Evolutionary conservation across 1,140 invertebrate species (phyloP).

Genomic region (Heliconius eleuchia): DNA sequence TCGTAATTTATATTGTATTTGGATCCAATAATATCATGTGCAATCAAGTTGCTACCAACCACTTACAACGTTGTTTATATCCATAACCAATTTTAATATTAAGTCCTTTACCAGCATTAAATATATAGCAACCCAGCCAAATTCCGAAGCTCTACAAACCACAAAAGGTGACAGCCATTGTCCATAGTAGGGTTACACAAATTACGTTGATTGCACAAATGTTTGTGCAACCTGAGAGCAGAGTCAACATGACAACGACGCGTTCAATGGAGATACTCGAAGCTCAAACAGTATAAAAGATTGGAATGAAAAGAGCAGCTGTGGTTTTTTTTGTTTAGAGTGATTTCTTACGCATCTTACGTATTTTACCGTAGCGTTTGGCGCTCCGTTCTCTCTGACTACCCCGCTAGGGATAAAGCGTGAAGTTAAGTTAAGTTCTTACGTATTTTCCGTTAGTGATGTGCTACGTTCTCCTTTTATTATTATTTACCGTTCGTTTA

Average conservation of each 20-base stretch:
- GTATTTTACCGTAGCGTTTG: not conserved
- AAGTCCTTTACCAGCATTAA: not conserved
- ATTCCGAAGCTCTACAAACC: not conserved
- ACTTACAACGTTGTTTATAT: not conserved
- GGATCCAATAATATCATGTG: too few relatives aligned
- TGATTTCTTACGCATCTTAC: not conserved
- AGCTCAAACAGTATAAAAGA: constrained; percentile 10
- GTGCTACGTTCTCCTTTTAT: too few relatives aligned
- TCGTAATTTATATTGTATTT: not conserved
- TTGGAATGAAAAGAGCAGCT: not conserved
- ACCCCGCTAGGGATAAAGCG: too few relatives aligned
- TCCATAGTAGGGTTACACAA: constrained; percentile 10
- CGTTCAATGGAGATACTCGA: constrained; percentile 5
- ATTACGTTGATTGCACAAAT: constrained; percentile 15
- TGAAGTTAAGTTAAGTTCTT: not conserved
- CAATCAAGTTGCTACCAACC: not conserved
- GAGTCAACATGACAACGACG: constrained; percentile 10
- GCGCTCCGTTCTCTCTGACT: too few relatives aligned
- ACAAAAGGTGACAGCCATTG: constrained; percentile 7
- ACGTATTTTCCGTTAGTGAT: not conserved
- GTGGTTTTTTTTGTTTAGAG: not conserved
- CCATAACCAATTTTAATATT: not conserved
- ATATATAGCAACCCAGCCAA: not conserved
- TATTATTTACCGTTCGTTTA: too few relatives aligned
- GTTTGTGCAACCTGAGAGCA: constrained; percentile 13